Evolutionary conservation across 2,113 vertebrate genomes (phyloP), one percentile per base, ranked within the genome.

Genomic region (Dunckerocampus dactyliophorus): DNA sequence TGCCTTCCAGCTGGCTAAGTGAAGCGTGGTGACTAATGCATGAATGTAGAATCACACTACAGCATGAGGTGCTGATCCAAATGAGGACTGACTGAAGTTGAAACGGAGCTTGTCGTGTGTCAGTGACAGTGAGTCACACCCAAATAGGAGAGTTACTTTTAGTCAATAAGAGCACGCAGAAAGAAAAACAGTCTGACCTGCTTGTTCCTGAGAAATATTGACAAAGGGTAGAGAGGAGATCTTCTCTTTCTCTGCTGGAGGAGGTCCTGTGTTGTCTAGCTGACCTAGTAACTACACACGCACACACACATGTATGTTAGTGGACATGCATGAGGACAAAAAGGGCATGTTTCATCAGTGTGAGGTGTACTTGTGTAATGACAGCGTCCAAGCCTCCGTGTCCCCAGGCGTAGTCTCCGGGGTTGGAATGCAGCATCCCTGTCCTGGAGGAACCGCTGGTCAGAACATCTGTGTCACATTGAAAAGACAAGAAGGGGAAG

Each of bases 391-490:
- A 90, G 70, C 96, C 96, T 28, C 94, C 95, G 84, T 98, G 95
- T 69, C 96, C 96, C 96, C 96, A 99, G 0, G 95, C 96, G 1
- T 99, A 99, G 72, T 98, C 96, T 16, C 94, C 96, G 0, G 96
- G 96, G 58, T 95, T 98, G 12, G 95, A 98, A 82, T 99, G 96
- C 86, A 99, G 87, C 93, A 97, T 95, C 57, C 95, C 95, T 0
- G 92, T 94, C 95, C 96, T 98, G 84, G 67, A 81, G 49, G 80
- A 17, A 64, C 39, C 10, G 5, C 17, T 4, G 11, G 12, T 42
- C 6, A 6, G 54, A 56, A 34, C 31, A 8, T 21, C 3, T 3
- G 17, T 17, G 14, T 28, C 50, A 4, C 11, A 15, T 37, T 54
- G 10, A 21, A 13, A 20, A 15, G 34, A 39, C 10, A n/a, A n/a